Conservation (phyloP, 2,888 invertebrate species). For the Patella caerulea region DNA sequence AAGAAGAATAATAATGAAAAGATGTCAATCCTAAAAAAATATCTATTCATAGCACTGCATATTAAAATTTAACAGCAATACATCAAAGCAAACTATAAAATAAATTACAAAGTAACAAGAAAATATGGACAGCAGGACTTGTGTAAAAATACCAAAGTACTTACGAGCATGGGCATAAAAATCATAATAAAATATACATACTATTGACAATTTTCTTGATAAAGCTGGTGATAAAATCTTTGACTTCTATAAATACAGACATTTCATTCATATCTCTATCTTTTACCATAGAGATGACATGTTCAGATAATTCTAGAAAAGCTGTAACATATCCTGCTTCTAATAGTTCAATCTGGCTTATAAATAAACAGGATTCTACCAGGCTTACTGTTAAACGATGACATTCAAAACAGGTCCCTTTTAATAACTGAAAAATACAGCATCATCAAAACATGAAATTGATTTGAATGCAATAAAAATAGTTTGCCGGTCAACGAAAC, state of each 20-base stretch:
- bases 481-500: too few species aligned
- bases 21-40: too few species aligned
- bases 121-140: too few species aligned
- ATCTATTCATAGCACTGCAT: too few species aligned
- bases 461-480: too few species aligned
- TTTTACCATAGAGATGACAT: slow-evolving; percentile 32
- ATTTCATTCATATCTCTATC: slow-evolving; percentile 29
- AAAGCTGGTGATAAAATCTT: neutral
- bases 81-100: too few species aligned
- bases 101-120: too few species aligned
- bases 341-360: slow-evolving; percentile 81
- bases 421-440: slow-evolving; percentile 67
- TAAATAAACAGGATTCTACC: slow-evolving; percentile 73
- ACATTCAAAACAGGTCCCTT: slow-evolving; percentile 73
- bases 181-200: neutral
- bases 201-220: neutral
- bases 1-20: too few species aligned
- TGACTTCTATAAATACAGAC: slow-evolving; percentile 1
- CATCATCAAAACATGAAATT: too few species aligned
- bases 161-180: too few species aligned
- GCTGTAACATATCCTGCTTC: slow-evolving; percentile 71
- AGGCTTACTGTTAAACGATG: slow-evolving; percentile 61
- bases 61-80: too few species aligned
- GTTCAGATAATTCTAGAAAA: slow-evolving; percentile 47
- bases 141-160: too few species aligned